Conservation (phyloP, 2,797 vertebrate genomes). For the Simalia tracyae region DNA sequence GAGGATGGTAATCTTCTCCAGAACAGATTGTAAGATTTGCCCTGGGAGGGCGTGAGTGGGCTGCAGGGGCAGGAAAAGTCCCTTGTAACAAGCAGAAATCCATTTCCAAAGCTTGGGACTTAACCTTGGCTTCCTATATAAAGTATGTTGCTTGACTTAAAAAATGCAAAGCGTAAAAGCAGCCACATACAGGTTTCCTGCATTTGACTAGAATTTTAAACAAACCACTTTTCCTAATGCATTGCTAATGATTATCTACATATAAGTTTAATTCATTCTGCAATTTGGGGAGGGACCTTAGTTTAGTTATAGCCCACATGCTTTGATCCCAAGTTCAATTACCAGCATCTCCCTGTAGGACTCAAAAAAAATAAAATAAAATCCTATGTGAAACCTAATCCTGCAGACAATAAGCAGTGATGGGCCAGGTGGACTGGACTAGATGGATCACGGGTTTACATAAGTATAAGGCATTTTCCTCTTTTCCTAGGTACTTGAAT, state of each 20-base stretch:
- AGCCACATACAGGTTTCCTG: not conserved
- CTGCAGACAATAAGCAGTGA: not conserved
- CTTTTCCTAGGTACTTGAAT: not conserved
- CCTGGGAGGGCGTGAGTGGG: not conserved
- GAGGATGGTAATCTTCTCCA: not conserved
- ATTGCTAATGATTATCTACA: not conserved
- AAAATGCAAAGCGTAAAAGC: conserved; percentile 1
- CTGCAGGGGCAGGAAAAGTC: not conserved
- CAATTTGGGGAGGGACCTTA: not conserved
- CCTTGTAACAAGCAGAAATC: not conserved
- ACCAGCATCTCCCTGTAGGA: not conserved
- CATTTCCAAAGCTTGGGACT: not conserved
- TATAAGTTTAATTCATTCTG: not conserved
- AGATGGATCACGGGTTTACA: not conserved
- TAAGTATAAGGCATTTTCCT: not conserved
- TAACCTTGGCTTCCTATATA: not conserved
- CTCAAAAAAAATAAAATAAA: not conserved
- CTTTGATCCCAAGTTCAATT: not conserved
- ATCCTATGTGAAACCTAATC: not conserved
- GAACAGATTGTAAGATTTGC: not conserved
- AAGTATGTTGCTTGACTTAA: not conserved
- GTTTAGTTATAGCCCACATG: not conserved
- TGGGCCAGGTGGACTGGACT: not conserved
- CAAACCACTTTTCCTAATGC: not conserved
- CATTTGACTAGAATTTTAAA: not conserved